Conservation (phyloP, 2,797 vertebrate species). For the Pempheris klunzingeri region DNA sequence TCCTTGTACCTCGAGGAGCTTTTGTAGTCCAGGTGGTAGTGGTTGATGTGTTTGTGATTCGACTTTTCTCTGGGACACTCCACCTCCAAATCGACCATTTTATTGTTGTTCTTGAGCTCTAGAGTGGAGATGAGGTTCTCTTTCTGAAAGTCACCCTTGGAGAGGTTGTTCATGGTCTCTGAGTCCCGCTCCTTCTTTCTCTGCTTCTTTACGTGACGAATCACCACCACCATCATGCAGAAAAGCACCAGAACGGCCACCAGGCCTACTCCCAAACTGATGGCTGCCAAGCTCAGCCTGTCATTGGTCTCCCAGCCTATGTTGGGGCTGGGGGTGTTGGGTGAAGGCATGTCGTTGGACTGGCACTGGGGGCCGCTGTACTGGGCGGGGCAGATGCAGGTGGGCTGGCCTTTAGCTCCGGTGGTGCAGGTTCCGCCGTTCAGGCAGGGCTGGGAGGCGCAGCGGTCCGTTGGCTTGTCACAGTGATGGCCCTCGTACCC, state of each 20-base stretch:
- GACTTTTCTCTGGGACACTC: slow-evolving; percentile 93
- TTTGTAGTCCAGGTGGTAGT: slow-evolving; percentile 92
- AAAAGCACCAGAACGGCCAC: slow-evolving; percentile 90
- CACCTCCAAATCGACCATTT: slow-evolving; percentile 94
- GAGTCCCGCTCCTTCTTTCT: slow-evolving; percentile 82
- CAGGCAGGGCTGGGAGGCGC: slow-evolving; percentile 88
- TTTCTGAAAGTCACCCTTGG: slow-evolving; percentile 91
- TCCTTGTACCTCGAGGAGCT: slow-evolving; percentile 91
- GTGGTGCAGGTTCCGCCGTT: slow-evolving; percentile 92
- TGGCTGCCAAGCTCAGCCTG: slow-evolving; percentile 90
- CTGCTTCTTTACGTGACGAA: slow-evolving; percentile 89
- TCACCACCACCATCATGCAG: slow-evolving; percentile 89
- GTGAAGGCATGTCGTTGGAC: slow-evolving; percentile 57
- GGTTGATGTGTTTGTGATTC: slow-evolving; percentile 96
- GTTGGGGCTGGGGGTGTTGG: slow-evolving; percentile 52
- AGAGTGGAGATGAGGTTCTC: slow-evolving; percentile 95
- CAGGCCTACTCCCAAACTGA: slow-evolving; percentile 91
- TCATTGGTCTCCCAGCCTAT: slow-evolving; percentile 65
- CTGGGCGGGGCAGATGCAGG: slow-evolving; percentile 88
- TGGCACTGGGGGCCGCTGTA: slow-evolving; percentile 92
- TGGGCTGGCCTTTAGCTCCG: slow-evolving; percentile 66
- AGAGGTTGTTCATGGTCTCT: slow-evolving; percentile 96
- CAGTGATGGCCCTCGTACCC: slow-evolving; percentile 93
- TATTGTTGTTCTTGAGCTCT: slow-evolving; percentile 98
- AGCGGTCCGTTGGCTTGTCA: slow-evolving; percentile 84